These are phyloP conservation scores for Carterocephalus palaemon DNA, from an alignment of 2,888 invertebrate species.

Conservation along the genomic window DNA sequence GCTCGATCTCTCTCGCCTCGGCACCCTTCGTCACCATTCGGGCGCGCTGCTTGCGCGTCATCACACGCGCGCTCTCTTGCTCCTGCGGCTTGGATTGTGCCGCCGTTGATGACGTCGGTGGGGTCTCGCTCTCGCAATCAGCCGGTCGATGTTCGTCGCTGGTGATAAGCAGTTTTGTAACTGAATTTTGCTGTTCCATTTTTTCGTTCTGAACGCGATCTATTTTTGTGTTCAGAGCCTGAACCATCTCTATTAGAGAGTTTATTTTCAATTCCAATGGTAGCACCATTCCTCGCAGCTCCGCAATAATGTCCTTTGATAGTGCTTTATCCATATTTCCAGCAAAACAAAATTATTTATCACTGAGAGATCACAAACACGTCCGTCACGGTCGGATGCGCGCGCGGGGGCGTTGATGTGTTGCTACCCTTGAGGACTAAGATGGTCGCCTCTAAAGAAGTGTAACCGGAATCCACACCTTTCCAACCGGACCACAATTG, in stretches of 20 bases:
- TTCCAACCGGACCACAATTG: no score
- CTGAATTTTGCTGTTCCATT: not conserved
- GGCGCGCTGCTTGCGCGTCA: slow-evolving; percentile 3
- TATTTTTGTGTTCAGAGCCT: no score
- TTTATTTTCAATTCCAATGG: slow-evolving; percentile 1
- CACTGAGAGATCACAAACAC: not conserved
- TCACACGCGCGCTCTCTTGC: not conserved
- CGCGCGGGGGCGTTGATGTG: no score
- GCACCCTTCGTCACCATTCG: not conserved
- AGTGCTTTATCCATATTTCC: not conserved
- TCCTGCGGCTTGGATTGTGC: not conserved
- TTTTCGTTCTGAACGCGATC: no score
- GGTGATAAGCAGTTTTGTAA: not conserved
- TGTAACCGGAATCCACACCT: no score
- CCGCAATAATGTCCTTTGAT: not conserved
- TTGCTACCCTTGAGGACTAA: no score
- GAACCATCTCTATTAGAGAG: no score
- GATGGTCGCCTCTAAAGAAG: no score
- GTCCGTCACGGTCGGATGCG: not conserved
- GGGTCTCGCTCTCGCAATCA: not conserved
- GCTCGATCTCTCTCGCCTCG: not conserved
- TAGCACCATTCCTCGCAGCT: not conserved
- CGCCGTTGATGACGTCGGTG: not conserved
- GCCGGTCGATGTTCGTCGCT: not conserved
- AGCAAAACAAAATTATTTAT: not conserved